phyloP scores from a whole-genome alignment of 2,113 vertebrate genomes.

The human region DNA sequence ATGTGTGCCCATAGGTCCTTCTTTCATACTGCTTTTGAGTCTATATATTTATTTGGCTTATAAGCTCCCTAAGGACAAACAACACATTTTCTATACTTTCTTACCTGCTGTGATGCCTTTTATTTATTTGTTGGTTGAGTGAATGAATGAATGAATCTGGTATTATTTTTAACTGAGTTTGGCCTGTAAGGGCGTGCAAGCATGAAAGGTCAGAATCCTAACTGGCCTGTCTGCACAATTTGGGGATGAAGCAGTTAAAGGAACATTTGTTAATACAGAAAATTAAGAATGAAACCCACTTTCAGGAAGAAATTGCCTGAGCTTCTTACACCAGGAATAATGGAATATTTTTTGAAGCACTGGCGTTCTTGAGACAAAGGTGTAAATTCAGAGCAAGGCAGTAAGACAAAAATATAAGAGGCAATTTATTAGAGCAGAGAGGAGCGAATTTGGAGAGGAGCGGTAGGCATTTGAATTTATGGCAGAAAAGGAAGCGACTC shows the following conservation, averaged over 20 bases:
- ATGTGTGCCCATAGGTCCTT: neutral
- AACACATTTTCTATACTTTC: neutral
- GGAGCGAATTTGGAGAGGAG: neutral
- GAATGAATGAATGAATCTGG: neutral
- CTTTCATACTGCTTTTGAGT: neutral
- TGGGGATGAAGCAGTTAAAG: neutral
- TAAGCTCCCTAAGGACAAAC: neutral
- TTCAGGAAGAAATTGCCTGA: neutral
- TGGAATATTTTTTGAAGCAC: slow-evolving; percentile 49
- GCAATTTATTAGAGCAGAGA: slow-evolving; percentile 55
- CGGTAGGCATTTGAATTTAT: slow-evolving; percentile 32
- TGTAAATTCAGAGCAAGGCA: slow-evolving; percentile 41
- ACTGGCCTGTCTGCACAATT: neutral
- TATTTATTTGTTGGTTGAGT: neutral
- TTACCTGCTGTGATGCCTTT: neutral
- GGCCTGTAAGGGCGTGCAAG: neutral
- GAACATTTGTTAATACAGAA: neutral
- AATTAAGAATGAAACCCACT: slow-evolving; percentile 15
- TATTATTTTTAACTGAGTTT: neutral
- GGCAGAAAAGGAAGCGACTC: neutral
- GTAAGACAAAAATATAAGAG: slow-evolving; percentile 51
- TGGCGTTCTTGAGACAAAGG: slow-evolving; percentile 52
- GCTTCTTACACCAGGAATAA: neutral
- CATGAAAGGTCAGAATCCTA: neutral
- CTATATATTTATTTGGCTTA: neutral